A percentile compares a stretch with the other conserved stretches of the same genome.
phyloP scores from a whole-genome alignment of 2,888 invertebrate genomes.

The Shargacucullia verbasci region DNA sequence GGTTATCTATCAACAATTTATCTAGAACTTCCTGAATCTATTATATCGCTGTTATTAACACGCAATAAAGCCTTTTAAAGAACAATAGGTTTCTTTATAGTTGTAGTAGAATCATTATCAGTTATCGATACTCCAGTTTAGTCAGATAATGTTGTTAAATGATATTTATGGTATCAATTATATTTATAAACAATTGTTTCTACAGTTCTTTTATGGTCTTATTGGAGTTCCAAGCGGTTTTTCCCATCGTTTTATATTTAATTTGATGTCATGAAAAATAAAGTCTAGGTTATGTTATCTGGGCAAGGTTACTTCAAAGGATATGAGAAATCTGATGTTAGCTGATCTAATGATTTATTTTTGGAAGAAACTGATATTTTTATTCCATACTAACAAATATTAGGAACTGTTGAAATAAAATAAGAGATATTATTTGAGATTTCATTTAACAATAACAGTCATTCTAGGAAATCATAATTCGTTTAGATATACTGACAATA shows the following conservation, averaged over 20 bases:
- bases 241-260: constrained; percentile 14
- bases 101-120: constrained; percentile 24
- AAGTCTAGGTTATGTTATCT: background rate
- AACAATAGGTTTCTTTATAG: constrained; percentile 39
- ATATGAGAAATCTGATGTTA: no score
- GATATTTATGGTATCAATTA: constrained; percentile 37
- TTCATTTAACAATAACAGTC: no score
- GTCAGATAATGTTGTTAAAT: constrained; percentile 29
- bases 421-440: no score
- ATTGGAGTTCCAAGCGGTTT: constrained; percentile 19
- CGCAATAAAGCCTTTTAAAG: constrained; percentile 42
- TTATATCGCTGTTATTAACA: constrained; percentile 24
- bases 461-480: no score
- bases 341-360: no score
- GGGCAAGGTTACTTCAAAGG: background rate
- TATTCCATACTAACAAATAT: no score
- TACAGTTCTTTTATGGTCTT: constrained; percentile 23
- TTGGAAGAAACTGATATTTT: no score
- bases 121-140: constrained; percentile 36
- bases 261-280: constrained; percentile 8
- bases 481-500: no score
- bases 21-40: constrained; percentile 43
- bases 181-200: constrained; percentile 25
- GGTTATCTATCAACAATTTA: constrained; percentile 33
- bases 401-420: no score